Evolutionary conservation across 2,797 vertebrate species (phyloP), one percentile per base, ranked within the genome.

Genomic region (Microchirus variegatus): DNA sequence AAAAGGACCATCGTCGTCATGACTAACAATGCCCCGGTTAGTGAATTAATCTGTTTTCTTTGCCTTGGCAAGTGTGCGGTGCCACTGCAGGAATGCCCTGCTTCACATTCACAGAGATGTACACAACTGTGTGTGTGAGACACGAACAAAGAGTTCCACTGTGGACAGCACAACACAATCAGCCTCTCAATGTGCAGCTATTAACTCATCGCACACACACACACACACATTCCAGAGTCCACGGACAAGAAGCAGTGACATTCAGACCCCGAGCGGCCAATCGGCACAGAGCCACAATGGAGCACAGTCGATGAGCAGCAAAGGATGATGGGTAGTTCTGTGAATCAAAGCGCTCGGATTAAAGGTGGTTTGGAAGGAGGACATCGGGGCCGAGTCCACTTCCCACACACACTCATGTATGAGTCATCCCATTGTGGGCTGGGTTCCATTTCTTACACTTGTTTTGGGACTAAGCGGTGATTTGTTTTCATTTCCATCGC

Each of bases 111-210:
- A 70, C 40, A 59, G 73, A 59, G 59, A 18, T 60, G 61, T 62
- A 18, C 50, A 14, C 55, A 14, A 55, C 51, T 66, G 67, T 62
- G 17, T 63, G 77, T 70, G 57, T 57, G 44, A 16, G 35, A 51
- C 70, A 55, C 7, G 62, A 62, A 94, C 91, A 93, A 93, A 93
- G 90, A 82, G 64, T 67, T 51, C 65, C 87, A 90, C 82, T 94
- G 91, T 92, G 84, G 75, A 90, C 86, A 71, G 71, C 80, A 60
- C 70, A 79, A 85, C 71, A 85, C 78, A 90, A 92, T 90, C 88
- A 81, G 73, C 81, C 86, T 62, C 80, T 91, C 85, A 73, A 85
- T 84, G 82, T 82, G 88, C 38, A 67, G 86, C 91, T 81, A 90
- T 87, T 92, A 88, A 91, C 89, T 89, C 89, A 84, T 87, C 56